Conservation (phyloP, 2,797 vertebrate species). For the Anguilla anguilla region DNA sequence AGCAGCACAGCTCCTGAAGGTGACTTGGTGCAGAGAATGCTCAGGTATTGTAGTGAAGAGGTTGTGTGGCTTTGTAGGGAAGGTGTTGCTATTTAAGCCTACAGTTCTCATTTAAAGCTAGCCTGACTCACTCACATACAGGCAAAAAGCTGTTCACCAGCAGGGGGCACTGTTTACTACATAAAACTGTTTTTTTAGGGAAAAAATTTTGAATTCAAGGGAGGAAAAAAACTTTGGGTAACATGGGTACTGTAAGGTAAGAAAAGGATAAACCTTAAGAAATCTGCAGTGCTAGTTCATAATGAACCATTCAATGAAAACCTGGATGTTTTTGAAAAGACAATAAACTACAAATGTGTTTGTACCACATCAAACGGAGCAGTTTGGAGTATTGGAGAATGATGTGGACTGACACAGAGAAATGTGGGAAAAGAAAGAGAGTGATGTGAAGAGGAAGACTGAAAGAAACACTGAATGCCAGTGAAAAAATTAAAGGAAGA, state of each 20-base stretch:
- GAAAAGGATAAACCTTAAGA: not conserved
- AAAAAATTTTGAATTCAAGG: not conserved
- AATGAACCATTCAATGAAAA: not conserved
- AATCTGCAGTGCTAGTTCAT: not conserved
- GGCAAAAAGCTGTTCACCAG: not conserved
- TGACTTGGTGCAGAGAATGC: not conserved
- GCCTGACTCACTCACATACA: not conserved
- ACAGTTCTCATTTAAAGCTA: not conserved
- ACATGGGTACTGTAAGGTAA: not conserved
- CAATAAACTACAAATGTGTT: not conserved
- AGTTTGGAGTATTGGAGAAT: not conserved
- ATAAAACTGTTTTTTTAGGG: not conserved
- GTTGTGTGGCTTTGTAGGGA: not conserved
- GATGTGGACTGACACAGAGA: not conserved
- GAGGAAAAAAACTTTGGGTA: not conserved
- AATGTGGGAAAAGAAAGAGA: constrained; percentile 1
- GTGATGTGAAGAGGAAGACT: not conserved
- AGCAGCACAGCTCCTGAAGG: not conserved
- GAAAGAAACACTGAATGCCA: not conserved
- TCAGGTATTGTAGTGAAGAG: not conserved
- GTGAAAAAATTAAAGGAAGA: not conserved
- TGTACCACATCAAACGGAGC: not conserved
- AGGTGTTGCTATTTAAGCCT: not conserved
- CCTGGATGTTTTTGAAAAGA: not conserved
- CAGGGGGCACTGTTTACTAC: constrained; percentile 12